phyloP scores from a whole-genome alignment of 2,113 vertebrate genomes.

The Dasyprocta punctata region DNA sequence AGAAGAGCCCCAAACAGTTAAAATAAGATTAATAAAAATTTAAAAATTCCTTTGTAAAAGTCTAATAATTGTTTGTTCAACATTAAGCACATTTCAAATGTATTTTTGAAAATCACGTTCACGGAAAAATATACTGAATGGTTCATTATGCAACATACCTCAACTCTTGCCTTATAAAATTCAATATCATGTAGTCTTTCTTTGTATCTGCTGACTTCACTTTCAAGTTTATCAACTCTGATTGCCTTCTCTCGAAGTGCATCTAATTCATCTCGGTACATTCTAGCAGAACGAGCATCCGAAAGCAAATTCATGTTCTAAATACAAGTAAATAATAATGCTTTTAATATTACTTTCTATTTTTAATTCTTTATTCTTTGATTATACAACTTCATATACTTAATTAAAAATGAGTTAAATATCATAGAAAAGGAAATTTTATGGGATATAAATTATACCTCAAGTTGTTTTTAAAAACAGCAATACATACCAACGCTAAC shows the following conservation, averaged over 20 bases:
- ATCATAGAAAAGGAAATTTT: slow-evolving; percentile 13
- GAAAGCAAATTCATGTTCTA: slow-evolving; percentile 96
- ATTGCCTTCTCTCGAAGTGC: slow-evolving; percentile 96
- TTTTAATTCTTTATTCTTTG: slow-evolving; percentile 24
- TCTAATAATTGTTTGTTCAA: background rate
- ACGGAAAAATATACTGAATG: background rate
- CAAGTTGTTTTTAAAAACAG: background rate
- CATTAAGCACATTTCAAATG: background rate
- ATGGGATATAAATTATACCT: slow-evolving; percentile 10
- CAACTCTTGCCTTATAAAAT: slow-evolving; percentile 98
- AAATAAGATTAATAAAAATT: background rate
- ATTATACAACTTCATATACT: background rate
- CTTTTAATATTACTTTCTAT: slow-evolving; percentile 48
- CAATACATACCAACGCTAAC: background rate
- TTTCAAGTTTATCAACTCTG: slow-evolving; percentile 98
- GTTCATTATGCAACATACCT: slow-evolving; percentile 87
- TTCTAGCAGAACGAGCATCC: slow-evolving; percentile 95
- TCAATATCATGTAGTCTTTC: slow-evolving; percentile 97
- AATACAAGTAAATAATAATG: slow-evolving; percentile 57
- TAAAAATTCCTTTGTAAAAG: background rate
- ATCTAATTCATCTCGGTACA: slow-evolving; percentile 98
- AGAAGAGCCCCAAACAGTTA: background rate
- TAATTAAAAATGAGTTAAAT: background rate
- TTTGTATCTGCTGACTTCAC: slow-evolving; percentile 95
- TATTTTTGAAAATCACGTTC: background rate